Percentiles rank a stretch among this genome's conserved stretches.
phyloP scores from a whole-genome alignment of 2,888 invertebrate species.

The Melangyna quadrimaculata region DNA sequence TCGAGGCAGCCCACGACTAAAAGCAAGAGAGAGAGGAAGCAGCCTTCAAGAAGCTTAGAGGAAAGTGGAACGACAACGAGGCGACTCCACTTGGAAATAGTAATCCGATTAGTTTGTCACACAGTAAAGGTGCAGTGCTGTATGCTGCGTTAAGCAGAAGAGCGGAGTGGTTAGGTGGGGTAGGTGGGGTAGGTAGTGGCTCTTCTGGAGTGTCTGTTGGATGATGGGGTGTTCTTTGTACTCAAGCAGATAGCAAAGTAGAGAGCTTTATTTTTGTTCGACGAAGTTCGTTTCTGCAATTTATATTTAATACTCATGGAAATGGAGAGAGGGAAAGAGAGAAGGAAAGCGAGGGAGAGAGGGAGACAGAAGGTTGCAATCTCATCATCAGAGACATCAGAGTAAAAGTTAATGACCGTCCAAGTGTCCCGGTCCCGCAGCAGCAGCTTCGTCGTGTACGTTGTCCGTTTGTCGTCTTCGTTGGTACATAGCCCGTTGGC shows the following conservation, averaged over 20 bases:
- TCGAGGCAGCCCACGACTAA: not conserved
- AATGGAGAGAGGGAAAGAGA: not conserved
- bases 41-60: not conserved
- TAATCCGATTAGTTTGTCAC: conserved; percentile 70
- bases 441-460: not conserved
- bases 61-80: conserved; percentile 8
- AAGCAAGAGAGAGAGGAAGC: not conserved
- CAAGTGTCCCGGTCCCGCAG: conserved; percentile 24
- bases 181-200: not conserved
- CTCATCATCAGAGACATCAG: conserved; percentile 2
- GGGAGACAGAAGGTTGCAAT: no score
- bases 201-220: not conserved
- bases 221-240: not conserved
- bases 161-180: not conserved
- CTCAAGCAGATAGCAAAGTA: conserved; percentile 29
- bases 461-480: conserved; percentile 6
- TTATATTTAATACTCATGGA: conserved; percentile 29
- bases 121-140: conserved; percentile 37
- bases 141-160: not conserved
- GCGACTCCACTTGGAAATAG: conserved; percentile 67
- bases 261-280: conserved; percentile 20
- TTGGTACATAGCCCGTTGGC: conserved; percentile 3
- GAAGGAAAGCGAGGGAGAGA: not conserved
- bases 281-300: conserved; percentile 31
- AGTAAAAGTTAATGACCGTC: conserved; percentile 60